phyloP scores from a whole-genome alignment of 2,797 vertebrate genomes.

The Bradypodion ventrale region DNA sequence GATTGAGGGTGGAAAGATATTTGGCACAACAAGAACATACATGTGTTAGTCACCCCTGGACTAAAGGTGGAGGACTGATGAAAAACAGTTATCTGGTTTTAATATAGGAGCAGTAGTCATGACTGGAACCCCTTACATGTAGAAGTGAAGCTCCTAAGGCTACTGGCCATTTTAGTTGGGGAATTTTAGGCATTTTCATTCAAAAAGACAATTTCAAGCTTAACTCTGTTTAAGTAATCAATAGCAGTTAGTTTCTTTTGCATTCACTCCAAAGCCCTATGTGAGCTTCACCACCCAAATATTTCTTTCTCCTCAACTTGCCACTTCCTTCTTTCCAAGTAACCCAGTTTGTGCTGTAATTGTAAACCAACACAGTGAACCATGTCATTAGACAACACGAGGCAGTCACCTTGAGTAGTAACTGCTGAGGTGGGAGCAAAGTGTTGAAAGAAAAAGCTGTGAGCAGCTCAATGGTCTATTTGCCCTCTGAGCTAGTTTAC shows the following conservation, averaged over 20 bases:
- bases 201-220: neutral
- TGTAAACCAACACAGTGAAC: neutral
- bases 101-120: conserved; percentile 9
- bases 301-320: neutral
- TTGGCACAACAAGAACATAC: conserved; percentile 29
- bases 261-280: neutral
- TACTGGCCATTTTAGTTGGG: no score
- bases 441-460: neutral
- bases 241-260: no score
- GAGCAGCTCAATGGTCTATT: no score
- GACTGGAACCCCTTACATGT: conserved; percentile 16
- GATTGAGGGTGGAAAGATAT: conserved; percentile 61
- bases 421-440: neutral
- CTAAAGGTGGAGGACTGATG: conserved; percentile 19
- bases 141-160: neutral
- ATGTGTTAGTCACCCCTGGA: conserved; percentile 16
- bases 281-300: neutral
- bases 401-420: neutral
- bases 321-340: neutral
- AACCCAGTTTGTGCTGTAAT: neutral
- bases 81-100: neutral
- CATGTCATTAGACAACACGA: neutral
- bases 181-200: neutral
- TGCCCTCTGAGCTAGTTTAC: no score
- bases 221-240: neutral